phyloP scores from a whole-genome alignment of 2,113 vertebrate species.

The Brachypodius melanocephalos region DNA sequence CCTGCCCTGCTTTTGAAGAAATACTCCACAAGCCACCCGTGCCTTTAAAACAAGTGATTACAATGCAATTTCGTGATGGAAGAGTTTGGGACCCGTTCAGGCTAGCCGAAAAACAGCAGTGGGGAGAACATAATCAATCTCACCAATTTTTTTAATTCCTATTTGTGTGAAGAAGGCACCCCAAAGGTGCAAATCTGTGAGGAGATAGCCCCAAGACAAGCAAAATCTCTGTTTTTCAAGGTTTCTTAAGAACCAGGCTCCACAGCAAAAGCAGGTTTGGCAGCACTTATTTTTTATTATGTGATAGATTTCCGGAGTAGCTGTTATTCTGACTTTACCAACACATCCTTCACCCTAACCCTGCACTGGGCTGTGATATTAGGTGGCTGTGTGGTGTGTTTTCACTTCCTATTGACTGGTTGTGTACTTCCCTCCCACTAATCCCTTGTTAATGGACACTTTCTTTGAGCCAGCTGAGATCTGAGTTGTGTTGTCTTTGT shows the following conservation, averaged over 20 bases:
- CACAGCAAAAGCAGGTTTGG: neutral
- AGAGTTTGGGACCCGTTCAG: neutral
- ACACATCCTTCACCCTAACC: neutral
- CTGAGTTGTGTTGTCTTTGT: constrained; percentile 66
- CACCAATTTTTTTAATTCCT: neutral
- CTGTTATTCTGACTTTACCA: neutral
- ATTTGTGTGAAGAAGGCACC: neutral
- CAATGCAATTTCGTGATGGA: neutral
- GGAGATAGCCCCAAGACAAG: neutral
- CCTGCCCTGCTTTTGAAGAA: constrained; percentile 6
- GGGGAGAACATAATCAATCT: neutral
- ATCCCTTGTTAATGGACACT: constrained; percentile 78
- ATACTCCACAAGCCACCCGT: neutral
- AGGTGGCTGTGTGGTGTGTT: constrained; percentile 2
- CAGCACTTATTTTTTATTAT: accelerated
- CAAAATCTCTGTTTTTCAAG: neutral
- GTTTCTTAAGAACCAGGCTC: neutral
- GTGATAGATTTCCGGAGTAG: neutral
- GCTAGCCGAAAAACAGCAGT: neutral
- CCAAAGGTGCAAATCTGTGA: neutral
- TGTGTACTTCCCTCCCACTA: constrained; percentile 67
- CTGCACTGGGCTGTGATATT: neutral
- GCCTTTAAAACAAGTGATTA: neutral
- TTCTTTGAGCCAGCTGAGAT: constrained; percentile 74
- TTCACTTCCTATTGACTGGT: constrained; percentile 63